These are phyloP conservation scores for Pollicipes pollicipes DNA, from an alignment of 1,140 invertebrate species.

Conservation along the genomic window DNA sequence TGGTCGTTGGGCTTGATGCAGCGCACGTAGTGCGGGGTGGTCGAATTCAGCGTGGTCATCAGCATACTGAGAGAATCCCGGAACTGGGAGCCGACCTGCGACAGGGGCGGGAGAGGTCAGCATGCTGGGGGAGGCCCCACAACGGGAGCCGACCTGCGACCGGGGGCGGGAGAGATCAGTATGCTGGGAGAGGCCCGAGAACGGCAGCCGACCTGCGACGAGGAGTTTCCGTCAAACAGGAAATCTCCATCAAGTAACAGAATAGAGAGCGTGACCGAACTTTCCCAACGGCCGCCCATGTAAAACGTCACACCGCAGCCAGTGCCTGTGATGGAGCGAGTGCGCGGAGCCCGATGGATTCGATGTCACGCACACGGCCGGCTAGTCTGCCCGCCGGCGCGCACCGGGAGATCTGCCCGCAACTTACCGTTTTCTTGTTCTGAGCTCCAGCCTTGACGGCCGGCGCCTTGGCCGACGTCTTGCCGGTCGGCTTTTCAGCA, in stretches of 20 bases:
- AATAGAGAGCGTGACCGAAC: too few species aligned
- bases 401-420: too few species aligned
- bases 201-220: too few species aligned
- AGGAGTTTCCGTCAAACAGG: too few species aligned
- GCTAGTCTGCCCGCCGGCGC: too few species aligned
- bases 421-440: conserved; percentile 4
- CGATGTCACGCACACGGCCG: too few species aligned
- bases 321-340: too few species aligned
- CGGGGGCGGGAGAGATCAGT: neutral
- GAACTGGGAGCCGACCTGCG: conserved; percentile 68
- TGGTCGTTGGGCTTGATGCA: conserved; percentile 98
- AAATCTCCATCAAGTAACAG: too few species aligned
- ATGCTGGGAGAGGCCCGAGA: too few species aligned
- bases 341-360: too few species aligned
- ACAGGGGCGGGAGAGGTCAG: neutral
- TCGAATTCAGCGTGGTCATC: conserved; percentile 82
- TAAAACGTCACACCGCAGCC: too few species aligned
- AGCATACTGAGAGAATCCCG: conserved; percentile 75
- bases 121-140: conserved; percentile 77
- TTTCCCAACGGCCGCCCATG: too few species aligned
- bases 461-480: neutral
- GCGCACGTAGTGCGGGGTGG: conserved; percentile 93
- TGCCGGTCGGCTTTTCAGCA: neutral
- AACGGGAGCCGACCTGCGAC: conserved; percentile 59
- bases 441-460: neutral